A percentile compares a stretch with the other conserved stretches of the same genome.
Evolutionary conservation across 2,797 vertebrate species (phyloP).

Genomic region (Hirundo rustica): DNA sequence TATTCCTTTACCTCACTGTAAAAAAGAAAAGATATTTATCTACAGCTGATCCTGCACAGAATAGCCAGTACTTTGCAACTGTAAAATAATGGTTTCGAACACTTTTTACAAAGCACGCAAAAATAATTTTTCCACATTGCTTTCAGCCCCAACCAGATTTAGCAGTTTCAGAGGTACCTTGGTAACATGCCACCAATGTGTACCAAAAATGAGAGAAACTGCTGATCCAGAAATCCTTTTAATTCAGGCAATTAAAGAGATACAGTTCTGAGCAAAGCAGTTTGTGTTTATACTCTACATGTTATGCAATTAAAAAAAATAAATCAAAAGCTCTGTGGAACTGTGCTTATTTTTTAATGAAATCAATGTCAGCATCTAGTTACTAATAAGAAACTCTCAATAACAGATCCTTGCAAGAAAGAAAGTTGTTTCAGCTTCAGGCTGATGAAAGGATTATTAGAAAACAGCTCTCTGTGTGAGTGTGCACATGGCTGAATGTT

Average conservation of each 20-base stretch:
- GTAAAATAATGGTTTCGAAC: background rate
- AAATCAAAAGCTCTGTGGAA: slow-evolving; percentile 2
- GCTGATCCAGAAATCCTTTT: slow-evolving; percentile 12
- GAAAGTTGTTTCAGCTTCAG: slow-evolving; percentile 36
- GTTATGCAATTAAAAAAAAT: slow-evolving; percentile 12
- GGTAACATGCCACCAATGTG: background rate
- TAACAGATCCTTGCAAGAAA: slow-evolving; percentile 11
- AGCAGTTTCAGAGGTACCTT: background rate
- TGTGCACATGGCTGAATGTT: background rate
- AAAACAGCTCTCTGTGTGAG: background rate
- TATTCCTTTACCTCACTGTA: background rate
- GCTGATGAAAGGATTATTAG: slow-evolving; percentile 51
- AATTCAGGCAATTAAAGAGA: slow-evolving; percentile 2
- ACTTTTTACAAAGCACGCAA: background rate
- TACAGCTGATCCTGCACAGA: background rate
- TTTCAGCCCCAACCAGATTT: background rate
- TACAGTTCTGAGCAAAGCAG: background rate
- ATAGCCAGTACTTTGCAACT: background rate
- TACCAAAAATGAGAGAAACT: background rate
- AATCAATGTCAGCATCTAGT: slow-evolving; percentile 48
- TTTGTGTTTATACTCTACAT: background rate
- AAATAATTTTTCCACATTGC: background rate
- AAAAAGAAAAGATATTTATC: background rate
- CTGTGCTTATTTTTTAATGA: slow-evolving; percentile 27
- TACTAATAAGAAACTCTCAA: slow-evolving; percentile 44